phyloP scores from a whole-genome alignment of 2,888 invertebrate species.

The Drosophila helvetica region DNA sequence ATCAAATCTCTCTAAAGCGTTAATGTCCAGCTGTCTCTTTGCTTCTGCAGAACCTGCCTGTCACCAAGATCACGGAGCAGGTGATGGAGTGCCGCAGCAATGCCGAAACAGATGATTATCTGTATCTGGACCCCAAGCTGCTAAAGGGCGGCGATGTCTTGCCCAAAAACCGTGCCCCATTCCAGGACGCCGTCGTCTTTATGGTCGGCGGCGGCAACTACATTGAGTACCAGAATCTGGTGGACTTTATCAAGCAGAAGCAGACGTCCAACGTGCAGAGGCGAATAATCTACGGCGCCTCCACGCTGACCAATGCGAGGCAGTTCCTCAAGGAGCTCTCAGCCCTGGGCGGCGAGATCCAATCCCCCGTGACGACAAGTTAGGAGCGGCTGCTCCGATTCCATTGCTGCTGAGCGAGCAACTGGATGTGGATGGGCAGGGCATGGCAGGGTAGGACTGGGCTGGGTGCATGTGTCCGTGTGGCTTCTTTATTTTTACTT shows the following conservation, averaged over 20 bases:
- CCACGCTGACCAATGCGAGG: slow-evolving; percentile 95
- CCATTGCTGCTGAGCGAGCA: slow-evolving; percentile 59
- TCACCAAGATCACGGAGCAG: slow-evolving; percentile 95
- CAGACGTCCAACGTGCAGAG: slow-evolving; percentile 88
- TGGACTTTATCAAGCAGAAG: slow-evolving; percentile 96
- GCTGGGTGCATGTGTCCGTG: slow-evolving; percentile 42
- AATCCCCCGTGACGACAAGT: slow-evolving; percentile 80
- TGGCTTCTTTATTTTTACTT: slow-evolving; percentile 63
- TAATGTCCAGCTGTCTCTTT: not conserved
- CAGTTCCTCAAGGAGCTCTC: slow-evolving; percentile 97
- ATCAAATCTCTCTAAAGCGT: not conserved
- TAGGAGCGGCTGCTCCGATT: slow-evolving; percentile 70
- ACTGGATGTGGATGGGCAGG: slow-evolving; percentile 29
- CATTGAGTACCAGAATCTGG: slow-evolving; percentile 99
- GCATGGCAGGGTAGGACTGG: slow-evolving; percentile 4
- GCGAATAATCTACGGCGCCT: slow-evolving; percentile 97
- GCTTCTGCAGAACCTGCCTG: slow-evolving; percentile 91
- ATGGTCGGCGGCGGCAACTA: slow-evolving; percentile 98
- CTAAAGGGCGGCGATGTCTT: slow-evolving; percentile 89
- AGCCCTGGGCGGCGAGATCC: slow-evolving; percentile 90
- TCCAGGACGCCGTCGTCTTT: slow-evolving; percentile 95
- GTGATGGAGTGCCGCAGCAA: slow-evolving; percentile 92
- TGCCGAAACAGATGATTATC: slow-evolving; percentile 93
- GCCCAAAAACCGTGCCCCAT: slow-evolving; percentile 88
- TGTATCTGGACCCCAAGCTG: slow-evolving; percentile 98